These are phyloP conservation scores for Aporophyla lueneburgensis DNA, from an alignment of 2,888 invertebrate genomes.

Conservation along the genomic window DNA sequence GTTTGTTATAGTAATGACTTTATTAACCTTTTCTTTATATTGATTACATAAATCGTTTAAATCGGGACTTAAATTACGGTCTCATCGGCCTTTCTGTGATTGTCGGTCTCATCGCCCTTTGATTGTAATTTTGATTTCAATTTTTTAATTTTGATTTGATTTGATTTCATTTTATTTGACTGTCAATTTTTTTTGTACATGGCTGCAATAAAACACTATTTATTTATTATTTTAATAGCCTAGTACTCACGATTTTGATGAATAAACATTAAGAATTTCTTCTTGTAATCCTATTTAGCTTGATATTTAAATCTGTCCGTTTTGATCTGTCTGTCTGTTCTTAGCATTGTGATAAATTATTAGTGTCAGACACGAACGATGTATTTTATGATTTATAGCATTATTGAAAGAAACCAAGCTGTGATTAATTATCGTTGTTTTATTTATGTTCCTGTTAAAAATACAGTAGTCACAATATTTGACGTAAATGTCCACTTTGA, in stretches of 20 bases:
- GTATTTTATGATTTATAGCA: conserved; percentile 64
- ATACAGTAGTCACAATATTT: conserved; percentile 32
- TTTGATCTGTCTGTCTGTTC: conserved; percentile 48
- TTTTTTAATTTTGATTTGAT: no score
- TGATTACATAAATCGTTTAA: not conserved
- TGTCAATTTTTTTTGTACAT: no score
- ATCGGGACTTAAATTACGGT: not conserved
- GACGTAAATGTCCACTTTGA: conserved; percentile 8
- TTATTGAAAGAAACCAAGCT: conserved; percentile 78
- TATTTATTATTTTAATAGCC: no score
- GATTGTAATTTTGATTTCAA: no score
- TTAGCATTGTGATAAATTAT: conserved; percentile 64
- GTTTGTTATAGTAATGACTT: conserved; percentile 34
- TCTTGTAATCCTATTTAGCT: conserved; percentile 39
- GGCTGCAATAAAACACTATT: no score
- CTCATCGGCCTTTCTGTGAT: no score
- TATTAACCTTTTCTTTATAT: conserved; percentile 35
- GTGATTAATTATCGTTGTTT: conserved; percentile 69
- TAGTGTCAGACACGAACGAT: conserved; percentile 70
- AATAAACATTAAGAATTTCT: conserved; percentile 26
- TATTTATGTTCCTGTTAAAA: conserved; percentile 50
- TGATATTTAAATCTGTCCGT: conserved; percentile 40
- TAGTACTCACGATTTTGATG: conserved; percentile 42
- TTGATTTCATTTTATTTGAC: no score
- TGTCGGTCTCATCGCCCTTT: no score